phyloP scores from a whole-genome alignment of 2,113 vertebrate species.

The Toxotes jaculatrix region DNA sequence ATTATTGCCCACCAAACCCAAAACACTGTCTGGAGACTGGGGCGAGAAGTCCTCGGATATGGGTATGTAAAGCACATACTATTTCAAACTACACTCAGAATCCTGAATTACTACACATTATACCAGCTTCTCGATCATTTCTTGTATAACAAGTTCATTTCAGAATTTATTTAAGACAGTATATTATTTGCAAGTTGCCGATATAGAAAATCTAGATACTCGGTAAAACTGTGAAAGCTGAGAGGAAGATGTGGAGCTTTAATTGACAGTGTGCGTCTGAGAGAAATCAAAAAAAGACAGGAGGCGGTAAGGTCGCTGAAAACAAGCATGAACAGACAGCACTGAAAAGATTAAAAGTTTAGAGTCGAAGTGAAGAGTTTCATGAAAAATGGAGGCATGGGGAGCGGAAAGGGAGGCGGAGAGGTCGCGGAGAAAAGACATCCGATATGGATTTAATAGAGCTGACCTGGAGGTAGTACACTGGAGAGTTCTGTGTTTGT shows the following conservation, averaged over 20 bases:
- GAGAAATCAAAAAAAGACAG: not conserved
- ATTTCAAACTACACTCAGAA: not conserved
- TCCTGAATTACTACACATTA: not conserved
- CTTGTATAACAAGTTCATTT: no score
- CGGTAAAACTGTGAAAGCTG: not conserved
- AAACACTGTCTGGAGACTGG: slow-evolving; percentile 83
- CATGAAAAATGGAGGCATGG: not conserved
- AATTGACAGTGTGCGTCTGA: not conserved
- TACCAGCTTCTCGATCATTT: not conserved
- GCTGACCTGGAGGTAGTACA: no score
- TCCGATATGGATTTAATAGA: not conserved
- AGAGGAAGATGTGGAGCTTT: not conserved
- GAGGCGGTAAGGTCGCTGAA: not conserved
- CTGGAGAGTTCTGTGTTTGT: not conserved
- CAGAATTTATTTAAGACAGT: no score
- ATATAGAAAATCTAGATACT: no score
- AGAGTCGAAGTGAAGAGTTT: not conserved
- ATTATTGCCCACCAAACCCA: slow-evolving; percentile 87
- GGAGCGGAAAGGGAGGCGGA: not conserved
- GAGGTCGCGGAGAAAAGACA: not conserved
- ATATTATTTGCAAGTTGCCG: no score
- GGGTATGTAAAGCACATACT: slow-evolving; percentile 50
- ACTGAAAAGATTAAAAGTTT: not conserved
- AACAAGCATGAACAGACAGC: not conserved
- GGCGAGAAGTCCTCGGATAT: slow-evolving; percentile 76